Evolutionary conservation across 1,140 invertebrate genomes (phyloP).

Genomic region (Drosophila orosa): DNA sequence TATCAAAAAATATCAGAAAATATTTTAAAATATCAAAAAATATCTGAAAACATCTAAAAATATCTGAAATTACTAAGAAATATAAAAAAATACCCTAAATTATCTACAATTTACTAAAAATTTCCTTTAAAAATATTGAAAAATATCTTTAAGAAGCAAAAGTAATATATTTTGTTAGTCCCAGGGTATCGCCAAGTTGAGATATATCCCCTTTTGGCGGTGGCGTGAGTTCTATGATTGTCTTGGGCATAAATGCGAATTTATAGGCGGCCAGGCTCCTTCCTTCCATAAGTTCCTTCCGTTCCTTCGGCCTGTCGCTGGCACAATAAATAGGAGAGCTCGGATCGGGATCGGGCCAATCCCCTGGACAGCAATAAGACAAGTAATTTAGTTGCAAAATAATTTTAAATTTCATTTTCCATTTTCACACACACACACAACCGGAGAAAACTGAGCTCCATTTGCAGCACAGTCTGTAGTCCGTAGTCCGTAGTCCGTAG

Average conservation of each 20-base stretch:
- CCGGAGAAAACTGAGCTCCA: constrained; percentile 4
- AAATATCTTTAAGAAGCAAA: background rate
- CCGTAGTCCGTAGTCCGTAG: constrained; percentile 1
- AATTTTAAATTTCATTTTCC: constrained; percentile 83
- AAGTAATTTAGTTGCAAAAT: constrained; percentile 82
- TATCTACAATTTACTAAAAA: too few species aligned
- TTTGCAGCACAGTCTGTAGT: constrained; percentile 12
- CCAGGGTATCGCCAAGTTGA: constrained; percentile 11
- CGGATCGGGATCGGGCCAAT: constrained; percentile 53
- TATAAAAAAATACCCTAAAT: too few species aligned
- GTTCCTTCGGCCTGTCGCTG: constrained; percentile 15
- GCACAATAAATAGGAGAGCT: constrained; percentile 62
- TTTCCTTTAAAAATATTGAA: background rate
- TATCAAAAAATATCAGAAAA: background rate
- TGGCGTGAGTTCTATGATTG: constrained; percentile 65
- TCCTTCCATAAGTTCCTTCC: constrained; percentile 14
- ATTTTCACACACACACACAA: constrained; percentile 48
- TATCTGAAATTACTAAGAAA: too few species aligned
- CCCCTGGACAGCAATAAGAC: constrained; percentile 80
- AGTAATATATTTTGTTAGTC: background rate
- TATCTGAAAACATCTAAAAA: too few species aligned
- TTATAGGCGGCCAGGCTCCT: constrained; percentile 59
- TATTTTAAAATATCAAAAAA: background rate
- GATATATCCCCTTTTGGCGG: background rate
- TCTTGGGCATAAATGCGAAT: constrained; percentile 80